Percentiles rank a stretch among this genome's conserved stretches.
Evolutionary conservation across 1,140 invertebrate genomes (phyloP).

Genomic region (Tetragnatha versicolor): DNA sequence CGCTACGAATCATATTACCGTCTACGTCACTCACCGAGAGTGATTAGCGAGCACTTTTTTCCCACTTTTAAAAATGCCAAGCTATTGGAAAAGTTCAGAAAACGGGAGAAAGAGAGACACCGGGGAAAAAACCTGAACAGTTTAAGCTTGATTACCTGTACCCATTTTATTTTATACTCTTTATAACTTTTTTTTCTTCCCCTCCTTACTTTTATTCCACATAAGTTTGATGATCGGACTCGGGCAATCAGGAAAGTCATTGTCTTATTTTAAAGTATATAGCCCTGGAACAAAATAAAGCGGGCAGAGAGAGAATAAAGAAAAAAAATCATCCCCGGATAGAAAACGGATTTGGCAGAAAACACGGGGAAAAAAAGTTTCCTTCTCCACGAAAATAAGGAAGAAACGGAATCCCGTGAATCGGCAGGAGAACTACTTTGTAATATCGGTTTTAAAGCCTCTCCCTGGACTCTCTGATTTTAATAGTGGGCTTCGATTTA

Average conservation of each 20-base stretch:
- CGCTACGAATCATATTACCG: conserved; percentile 13
- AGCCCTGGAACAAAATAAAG: conserved; percentile 33
- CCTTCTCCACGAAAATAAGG: no score
- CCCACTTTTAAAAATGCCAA: conserved; percentile 1
- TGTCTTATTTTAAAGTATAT: conserved; percentile 55
- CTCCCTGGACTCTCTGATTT: conserved; percentile 7
- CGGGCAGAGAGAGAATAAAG: neutral
- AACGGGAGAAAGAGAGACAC: neutral
- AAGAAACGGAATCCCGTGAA: conserved; percentile 10
- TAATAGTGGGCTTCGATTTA: conserved; percentile 47
- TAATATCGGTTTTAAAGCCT: conserved; percentile 54
- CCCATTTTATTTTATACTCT: conserved; percentile 47
- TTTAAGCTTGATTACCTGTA: conserved; percentile 54
- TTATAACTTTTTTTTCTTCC: conserved; percentile 29
- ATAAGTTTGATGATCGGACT: conserved; percentile 46
- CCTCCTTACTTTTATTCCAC: conserved; percentile 30
- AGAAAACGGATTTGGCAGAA: conserved; percentile 40
- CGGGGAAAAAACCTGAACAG: conserved; percentile 13
- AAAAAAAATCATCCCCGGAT: no score
- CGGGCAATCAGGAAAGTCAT: conserved; percentile 52
- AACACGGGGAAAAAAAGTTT: neutral
- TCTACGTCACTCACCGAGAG: conserved; percentile 24
- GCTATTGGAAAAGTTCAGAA: conserved; percentile 42
- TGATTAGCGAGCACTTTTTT: conserved; percentile 50
- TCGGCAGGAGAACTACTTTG: conserved; percentile 45